Percentiles rank a stretch among this genome's conserved stretches.
Evolutionary conservation across 2,888 invertebrate species (phyloP).

Genomic region (Drosophila conformis): DNA sequence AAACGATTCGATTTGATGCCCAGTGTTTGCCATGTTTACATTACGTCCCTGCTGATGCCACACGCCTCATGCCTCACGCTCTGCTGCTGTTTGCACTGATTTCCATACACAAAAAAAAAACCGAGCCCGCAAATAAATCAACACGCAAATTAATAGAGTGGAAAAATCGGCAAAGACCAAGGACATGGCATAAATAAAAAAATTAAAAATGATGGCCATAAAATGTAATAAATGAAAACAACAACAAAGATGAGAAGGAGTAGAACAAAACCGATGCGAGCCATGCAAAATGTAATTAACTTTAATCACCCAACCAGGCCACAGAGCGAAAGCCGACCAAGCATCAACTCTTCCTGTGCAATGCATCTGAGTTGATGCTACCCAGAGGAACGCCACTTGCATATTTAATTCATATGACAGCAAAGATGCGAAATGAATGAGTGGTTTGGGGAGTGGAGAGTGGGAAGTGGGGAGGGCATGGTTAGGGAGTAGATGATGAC

Average conservation of each 20-base stretch:
- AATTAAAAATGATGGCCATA: slow-evolving; percentile 29
- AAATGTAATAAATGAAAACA: slow-evolving; percentile 26
- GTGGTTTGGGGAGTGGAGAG: not conserved
- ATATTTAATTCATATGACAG: slow-evolving; percentile 76
- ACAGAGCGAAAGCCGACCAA: slow-evolving; percentile 11
- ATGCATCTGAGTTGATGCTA: slow-evolving; percentile 11
- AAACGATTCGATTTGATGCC: slow-evolving; percentile 56
- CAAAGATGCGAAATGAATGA: slow-evolving; percentile 38
- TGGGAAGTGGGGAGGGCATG: not conserved
- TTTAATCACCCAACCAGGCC: slow-evolving; percentile 74
- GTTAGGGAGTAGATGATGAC: slow-evolving; percentile 9
- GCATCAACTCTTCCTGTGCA: slow-evolving; percentile 10
- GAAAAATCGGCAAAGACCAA: slow-evolving; percentile 74
- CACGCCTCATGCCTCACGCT: slow-evolving; percentile 6
- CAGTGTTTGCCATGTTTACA: slow-evolving; percentile 53
- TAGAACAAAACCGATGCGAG: slow-evolving; percentile 58
- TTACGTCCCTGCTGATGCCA: slow-evolving; percentile 13
- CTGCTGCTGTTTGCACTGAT: slow-evolving; percentile 44
- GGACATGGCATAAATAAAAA: slow-evolving; percentile 58
- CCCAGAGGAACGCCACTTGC: slow-evolving; percentile 58
- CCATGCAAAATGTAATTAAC: slow-evolving; percentile 81
- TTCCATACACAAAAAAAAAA: slow-evolving; percentile 47
- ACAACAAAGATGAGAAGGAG: not conserved
- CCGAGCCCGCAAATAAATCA: slow-evolving; percentile 66
- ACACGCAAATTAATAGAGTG: slow-evolving; percentile 75